A percentile compares a stretch with the other conserved stretches of the same genome.
Conservation (phyloP, 2,113 vertebrate genomes). For the Aldabrachelys gigantea region DNA sequence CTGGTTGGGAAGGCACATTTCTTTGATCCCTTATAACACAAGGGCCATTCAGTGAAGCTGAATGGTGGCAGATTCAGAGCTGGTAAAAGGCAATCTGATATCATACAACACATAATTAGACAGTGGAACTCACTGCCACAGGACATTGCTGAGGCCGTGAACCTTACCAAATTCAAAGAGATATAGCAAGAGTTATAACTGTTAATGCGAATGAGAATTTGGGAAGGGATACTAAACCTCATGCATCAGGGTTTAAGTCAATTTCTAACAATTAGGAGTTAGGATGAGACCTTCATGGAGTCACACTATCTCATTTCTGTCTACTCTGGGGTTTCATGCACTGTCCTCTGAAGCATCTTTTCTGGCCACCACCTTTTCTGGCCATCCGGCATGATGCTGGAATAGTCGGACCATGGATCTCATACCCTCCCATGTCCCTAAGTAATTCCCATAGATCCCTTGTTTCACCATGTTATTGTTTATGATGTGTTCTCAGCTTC, state of each 20-base stretch:
- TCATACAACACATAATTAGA: conserved; percentile 20
- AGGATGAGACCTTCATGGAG: neutral
- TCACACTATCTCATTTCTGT: neutral
- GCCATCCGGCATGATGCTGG: too few relatives aligned
- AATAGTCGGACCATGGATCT: neutral
- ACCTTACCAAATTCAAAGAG: neutral
- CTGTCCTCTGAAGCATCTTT: neutral
- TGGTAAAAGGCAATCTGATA: neutral
- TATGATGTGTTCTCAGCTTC: rapidly evolving
- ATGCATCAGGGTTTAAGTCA: neutral
- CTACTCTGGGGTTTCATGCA: neutral
- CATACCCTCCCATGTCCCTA: rapidly evolving
- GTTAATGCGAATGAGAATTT: neutral
- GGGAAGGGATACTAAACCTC: neutral
- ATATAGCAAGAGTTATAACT: neutral
- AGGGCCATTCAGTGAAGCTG: neutral
- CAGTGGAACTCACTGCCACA: conserved; percentile 20
- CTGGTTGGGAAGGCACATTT: neutral
- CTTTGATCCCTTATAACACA: neutral
- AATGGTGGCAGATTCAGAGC: neutral
- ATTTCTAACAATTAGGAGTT: too few relatives aligned
- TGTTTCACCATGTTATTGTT: rapidly evolving
- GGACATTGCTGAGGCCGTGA: conserved; percentile 6
- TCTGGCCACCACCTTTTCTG: too few relatives aligned
- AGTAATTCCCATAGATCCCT: neutral